Conservation (phyloP, 2,888 invertebrate genomes). For the Drosophila putrida region DNA sequence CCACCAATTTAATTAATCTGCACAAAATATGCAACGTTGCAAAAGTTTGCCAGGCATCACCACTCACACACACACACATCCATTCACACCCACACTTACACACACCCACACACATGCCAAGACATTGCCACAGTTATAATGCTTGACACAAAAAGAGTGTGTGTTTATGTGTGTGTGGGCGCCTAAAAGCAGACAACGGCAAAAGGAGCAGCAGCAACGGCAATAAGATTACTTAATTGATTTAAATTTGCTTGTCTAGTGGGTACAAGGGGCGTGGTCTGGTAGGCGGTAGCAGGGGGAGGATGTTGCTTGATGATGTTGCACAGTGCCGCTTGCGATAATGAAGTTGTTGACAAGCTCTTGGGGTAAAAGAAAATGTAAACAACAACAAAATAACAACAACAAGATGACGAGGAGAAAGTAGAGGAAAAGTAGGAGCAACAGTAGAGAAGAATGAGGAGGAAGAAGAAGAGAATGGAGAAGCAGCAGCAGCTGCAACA, state of each 20-base stretch:
- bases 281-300: neutral
- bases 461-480: no score
- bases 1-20: slow-evolving; percentile 79
- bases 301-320: slow-evolving; percentile 49
- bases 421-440: slow-evolving; percentile 17
- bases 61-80: slow-evolving; percentile 27
- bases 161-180: slow-evolving; percentile 21
- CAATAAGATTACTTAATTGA: slow-evolving; percentile 79
- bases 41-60: slow-evolving; percentile 63
- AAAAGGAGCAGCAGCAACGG: slow-evolving; percentile 48
- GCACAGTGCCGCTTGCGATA: slow-evolving; percentile 70
- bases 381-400: slow-evolving; percentile 53
- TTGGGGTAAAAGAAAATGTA: slow-evolving; percentile 64
- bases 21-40: slow-evolving; percentile 77
- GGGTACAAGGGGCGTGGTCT: slow-evolving; percentile 24
- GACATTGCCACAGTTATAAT: slow-evolving; percentile 65
- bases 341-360: slow-evolving; percentile 80
- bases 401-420: slow-evolving; percentile 13
- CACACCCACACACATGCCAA: slow-evolving; percentile 7
- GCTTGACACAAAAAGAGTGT: slow-evolving; percentile 65
- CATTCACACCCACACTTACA: slow-evolving; percentile 29
- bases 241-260: slow-evolving; percentile 77
- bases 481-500: slow-evolving; percentile 12
- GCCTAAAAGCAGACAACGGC: slow-evolving; percentile 68
- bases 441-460: neutral